phyloP scores from a whole-genome alignment of 2,888 invertebrate genomes.

The Thera obeliscata region DNA sequence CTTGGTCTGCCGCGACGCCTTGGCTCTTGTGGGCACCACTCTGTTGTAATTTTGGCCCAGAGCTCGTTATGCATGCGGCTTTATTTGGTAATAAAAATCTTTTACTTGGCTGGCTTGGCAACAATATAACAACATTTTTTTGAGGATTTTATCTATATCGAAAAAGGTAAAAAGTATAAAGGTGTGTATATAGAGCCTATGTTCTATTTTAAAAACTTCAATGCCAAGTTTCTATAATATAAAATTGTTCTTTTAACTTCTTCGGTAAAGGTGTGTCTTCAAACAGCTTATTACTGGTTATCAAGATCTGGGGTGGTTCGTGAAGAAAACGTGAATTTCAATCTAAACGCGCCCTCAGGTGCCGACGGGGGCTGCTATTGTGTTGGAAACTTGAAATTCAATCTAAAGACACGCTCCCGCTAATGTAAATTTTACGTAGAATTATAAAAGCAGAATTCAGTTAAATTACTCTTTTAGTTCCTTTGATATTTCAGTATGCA shows the following conservation, averaged over 20 bases:
- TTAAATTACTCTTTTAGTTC: slow-evolving; percentile 13
- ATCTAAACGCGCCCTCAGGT: slow-evolving; percentile 78
- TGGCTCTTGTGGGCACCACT: too few relatives aligned
- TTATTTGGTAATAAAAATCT: too few relatives aligned
- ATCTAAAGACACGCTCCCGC: slow-evolving; percentile 40
- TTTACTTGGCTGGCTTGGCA: too few relatives aligned
- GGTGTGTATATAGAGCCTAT: too few relatives aligned
- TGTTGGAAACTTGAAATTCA: slow-evolving; percentile 56
- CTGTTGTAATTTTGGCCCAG: too few relatives aligned
- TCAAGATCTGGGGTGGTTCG: slow-evolving; percentile 56
- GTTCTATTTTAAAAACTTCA: not conserved
- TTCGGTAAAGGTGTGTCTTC: slow-evolving; percentile 63
- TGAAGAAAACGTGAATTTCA: slow-evolving; percentile 78
- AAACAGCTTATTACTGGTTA: slow-evolving; percentile 63
- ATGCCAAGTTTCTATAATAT: not conserved
- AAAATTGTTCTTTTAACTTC: slow-evolving; percentile 1
- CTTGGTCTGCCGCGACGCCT: too few relatives aligned
- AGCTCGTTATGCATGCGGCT: too few relatives aligned
- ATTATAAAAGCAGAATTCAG: slow-evolving; percentile 26
- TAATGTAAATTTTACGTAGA: slow-evolving; percentile 31
- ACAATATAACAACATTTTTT: too few relatives aligned
- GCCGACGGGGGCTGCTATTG: slow-evolving; percentile 51
- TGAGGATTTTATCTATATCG: too few relatives aligned
- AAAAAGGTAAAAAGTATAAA: too few relatives aligned
- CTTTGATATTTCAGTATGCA: too few relatives aligned